These are phyloP conservation scores for Lates calcarifer DNA, from an alignment of 2,113 vertebrate species.

Conservation along the genomic window DNA sequence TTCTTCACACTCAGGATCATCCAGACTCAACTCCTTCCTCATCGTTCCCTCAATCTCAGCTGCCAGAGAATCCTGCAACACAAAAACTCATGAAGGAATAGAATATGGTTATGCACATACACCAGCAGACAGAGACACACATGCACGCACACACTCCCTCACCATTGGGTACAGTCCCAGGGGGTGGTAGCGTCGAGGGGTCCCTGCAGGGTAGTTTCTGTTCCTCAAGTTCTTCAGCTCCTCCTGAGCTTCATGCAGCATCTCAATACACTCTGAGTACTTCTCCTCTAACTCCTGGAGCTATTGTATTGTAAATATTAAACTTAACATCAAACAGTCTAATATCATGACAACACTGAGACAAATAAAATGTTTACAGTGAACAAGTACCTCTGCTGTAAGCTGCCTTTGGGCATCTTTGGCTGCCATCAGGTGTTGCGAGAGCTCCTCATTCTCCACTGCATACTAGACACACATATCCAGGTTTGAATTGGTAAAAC, in stretches of 20 bases:
- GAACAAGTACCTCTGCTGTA: conserved; percentile 87
- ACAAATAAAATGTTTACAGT: neutral
- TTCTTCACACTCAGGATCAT: conserved; percentile 90
- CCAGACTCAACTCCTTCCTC: conserved; percentile 95
- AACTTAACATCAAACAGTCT: neutral
- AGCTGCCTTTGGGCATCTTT: conserved; percentile 98
- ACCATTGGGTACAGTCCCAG: conserved; percentile 97
- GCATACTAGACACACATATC: conserved; percentile 85
- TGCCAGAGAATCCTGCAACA: conserved; percentile 94
- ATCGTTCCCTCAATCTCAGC: conserved; percentile 98
- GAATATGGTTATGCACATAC: neutral
- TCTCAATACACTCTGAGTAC: conserved; percentile 97
- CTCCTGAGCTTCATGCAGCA: conserved; percentile 98
- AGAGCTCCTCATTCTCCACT: conserved; percentile 97
- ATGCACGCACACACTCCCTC: conserved; percentile 27
- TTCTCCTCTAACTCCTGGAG: conserved; percentile 96
- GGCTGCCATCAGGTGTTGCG: conserved; percentile 94
- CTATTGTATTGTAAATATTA: conserved; percentile 70
- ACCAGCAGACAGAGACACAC: neutral
- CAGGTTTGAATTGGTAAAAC: neutral
- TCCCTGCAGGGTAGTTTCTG: conserved; percentile 89
- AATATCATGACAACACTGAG: neutral
- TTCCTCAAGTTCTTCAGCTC: conserved; percentile 97
- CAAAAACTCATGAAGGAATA: neutral
- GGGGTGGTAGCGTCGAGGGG: conserved; percentile 91